Evolutionary conservation across 2,113 vertebrate genomes (phyloP).

Genomic region (Microcebus jonahi): DNA sequence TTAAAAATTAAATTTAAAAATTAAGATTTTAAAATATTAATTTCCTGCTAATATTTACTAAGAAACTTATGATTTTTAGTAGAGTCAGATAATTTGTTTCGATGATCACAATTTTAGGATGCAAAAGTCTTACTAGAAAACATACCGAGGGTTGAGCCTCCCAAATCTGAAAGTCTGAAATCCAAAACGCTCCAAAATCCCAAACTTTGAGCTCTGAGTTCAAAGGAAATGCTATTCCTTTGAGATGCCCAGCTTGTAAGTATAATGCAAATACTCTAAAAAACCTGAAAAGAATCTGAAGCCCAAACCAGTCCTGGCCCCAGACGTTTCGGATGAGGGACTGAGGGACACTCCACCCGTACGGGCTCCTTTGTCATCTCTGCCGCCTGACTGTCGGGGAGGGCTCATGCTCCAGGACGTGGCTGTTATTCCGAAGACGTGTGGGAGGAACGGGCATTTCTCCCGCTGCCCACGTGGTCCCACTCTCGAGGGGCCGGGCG

Average conservation of each 20-base stretch:
- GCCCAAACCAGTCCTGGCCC: not conserved
- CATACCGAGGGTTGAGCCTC: not conserved
- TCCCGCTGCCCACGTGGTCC: accelerated
- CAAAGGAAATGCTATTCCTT: not conserved
- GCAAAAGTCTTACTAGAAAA: no score
- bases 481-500: accelerated
- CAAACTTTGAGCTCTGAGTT: not conserved
- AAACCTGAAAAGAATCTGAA: not conserved
- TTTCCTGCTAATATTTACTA: not conserved
- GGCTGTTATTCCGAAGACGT: accelerated
- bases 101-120: not conserved
- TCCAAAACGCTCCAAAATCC: not conserved
- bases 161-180: not conserved
- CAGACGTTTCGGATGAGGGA: not conserved
- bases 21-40: not conserved
- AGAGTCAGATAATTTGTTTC: not conserved
- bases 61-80: not conserved
- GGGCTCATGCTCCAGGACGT: no score
- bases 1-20: not conserved
- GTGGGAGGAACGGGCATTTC: no score
- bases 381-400: not conserved
- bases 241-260: not conserved
- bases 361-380: accelerated
- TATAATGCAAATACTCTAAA: not conserved
- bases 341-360: not conserved